A percentile compares a stretch with the other conserved stretches of the same genome.
phyloP scores from a whole-genome alignment of 2,888 invertebrate species.

The Eilema depressum region DNA sequence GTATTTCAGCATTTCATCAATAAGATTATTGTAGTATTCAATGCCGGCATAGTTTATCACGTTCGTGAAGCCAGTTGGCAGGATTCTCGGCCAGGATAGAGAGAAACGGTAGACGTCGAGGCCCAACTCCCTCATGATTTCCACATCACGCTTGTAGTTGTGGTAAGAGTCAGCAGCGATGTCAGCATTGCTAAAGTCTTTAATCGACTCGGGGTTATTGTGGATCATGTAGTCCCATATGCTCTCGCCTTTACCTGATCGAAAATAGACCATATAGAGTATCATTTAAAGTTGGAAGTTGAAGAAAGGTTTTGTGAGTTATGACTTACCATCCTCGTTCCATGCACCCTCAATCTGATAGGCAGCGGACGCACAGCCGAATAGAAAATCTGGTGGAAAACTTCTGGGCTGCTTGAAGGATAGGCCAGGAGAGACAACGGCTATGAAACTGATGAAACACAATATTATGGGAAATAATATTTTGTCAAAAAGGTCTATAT shows the following conservation, averaged over 20 bases:
- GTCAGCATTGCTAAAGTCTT: slow-evolving; percentile 83
- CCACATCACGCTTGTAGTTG: slow-evolving; percentile 87
- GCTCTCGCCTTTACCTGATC: slow-evolving; percentile 65
- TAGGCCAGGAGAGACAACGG: slow-evolving; percentile 35
- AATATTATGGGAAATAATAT: too few species aligned
- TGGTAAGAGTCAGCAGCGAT: slow-evolving; percentile 87
- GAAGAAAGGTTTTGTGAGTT: not conserved
- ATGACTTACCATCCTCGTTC: slow-evolving; percentile 67
- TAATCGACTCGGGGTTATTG: slow-evolving; percentile 57
- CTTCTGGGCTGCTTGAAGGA: slow-evolving; percentile 44
- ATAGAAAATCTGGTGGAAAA: slow-evolving; percentile 70
- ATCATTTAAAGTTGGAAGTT: not conserved
- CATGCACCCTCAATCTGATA: slow-evolving; percentile 74
- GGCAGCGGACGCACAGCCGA: slow-evolving; percentile 70
- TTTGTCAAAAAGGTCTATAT: too few species aligned
- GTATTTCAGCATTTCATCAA: slow-evolving; percentile 86
- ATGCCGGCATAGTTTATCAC: slow-evolving; percentile 88
- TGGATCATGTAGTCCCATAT: slow-evolving; percentile 72
- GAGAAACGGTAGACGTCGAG: slow-evolving; percentile 83
- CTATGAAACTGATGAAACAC: slow-evolving; percentile 33
- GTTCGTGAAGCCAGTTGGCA: slow-evolving; percentile 60
- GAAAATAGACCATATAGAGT: not conserved
- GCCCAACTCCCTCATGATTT: slow-evolving; percentile 75
- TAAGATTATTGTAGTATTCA: slow-evolving; percentile 88
- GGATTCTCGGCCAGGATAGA: slow-evolving; percentile 82